These are phyloP conservation scores for Macrotus californicus DNA, from an alignment of 2,113 vertebrate species.

Conservation along the genomic window DNA sequence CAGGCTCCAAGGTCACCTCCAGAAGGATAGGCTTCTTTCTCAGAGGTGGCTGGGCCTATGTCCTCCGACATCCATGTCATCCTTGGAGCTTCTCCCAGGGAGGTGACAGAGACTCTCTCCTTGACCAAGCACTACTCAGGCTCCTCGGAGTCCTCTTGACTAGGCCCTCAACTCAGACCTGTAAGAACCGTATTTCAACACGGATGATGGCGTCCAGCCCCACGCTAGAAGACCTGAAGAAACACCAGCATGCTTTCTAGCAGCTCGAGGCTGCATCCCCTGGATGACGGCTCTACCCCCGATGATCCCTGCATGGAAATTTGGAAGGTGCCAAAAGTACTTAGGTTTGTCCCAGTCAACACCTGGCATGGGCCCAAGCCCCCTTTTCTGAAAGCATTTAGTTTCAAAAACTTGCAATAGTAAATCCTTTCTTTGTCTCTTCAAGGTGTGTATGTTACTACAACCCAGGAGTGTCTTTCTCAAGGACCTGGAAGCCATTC, in stretches of 20 bases:
- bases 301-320: neutral
- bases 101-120: neutral
- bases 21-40: neutral
- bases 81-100: neutral
- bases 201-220: neutral
- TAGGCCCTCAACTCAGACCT: neutral
- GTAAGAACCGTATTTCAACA: neutral
- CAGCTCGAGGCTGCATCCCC: neutral
- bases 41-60: neutral
- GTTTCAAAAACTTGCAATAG: neutral
- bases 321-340: neutral
- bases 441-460: neutral
- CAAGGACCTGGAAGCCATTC: neutral
- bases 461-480: neutral
- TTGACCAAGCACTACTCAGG: neutral
- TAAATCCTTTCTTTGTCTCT: neutral
- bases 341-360: neutral
- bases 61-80: too few relatives aligned
- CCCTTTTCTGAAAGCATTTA: neutral
- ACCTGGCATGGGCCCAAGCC: neutral
- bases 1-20: neutral
- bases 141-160: neutral
- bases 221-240: neutral
- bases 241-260: neutral
- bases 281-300: neutral